Percentiles rank a stretch among this genome's conserved stretches.
Evolutionary conservation across 92 coral and sea anemone genomes (phyloP).

Genomic region (Pocillopora meandrina): DNA sequence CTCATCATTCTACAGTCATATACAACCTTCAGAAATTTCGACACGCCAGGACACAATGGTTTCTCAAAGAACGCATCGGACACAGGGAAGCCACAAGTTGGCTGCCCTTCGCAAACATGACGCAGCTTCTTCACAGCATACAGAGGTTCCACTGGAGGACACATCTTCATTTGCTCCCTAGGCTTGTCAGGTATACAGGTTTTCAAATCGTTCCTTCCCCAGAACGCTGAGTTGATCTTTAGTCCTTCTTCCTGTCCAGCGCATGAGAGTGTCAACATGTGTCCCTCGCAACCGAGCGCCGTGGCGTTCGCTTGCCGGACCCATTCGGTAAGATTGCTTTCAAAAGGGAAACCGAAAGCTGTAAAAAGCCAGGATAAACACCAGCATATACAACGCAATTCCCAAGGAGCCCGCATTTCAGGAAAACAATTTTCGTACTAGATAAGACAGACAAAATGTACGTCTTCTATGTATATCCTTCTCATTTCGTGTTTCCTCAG

Average conservation of each 20-base stretch:
- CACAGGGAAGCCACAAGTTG: conserved; percentile 70
- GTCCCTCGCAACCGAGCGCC: conserved; percentile 75
- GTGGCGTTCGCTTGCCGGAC: conserved; percentile 65
- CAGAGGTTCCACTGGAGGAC: conserved; percentile 61
- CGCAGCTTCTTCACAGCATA: conserved; percentile 71
- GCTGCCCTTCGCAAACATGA: conserved; percentile 63
- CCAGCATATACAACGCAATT: conserved; percentile 3
- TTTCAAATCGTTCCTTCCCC: conserved; percentile 90
- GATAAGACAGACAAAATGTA: not conserved
- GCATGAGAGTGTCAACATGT: conserved; percentile 55
- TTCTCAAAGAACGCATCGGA: conserved; percentile 80
- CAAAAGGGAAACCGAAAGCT: conserved; percentile 34
- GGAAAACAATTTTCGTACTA: not conserved
- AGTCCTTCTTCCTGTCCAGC: conserved; percentile 76
- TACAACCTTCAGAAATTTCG: conserved; percentile 83
- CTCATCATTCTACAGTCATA: conserved; percentile 93
- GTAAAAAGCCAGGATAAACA: conserved; percentile 4
- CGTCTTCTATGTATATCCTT: not conserved
- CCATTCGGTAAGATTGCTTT: conserved; percentile 72
- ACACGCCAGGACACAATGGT: conserved; percentile 69
- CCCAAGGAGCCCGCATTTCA: conserved; percentile 1
- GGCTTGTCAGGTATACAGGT: conserved; percentile 68
- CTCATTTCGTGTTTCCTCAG: not conserved
- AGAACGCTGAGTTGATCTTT: conserved; percentile 86
- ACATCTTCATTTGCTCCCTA: conserved; percentile 51